These are phyloP conservation scores for Branchinecta sandiegonensis DNA, from an alignment of 2,888 invertebrate species.

Conservation along the genomic window DNA sequence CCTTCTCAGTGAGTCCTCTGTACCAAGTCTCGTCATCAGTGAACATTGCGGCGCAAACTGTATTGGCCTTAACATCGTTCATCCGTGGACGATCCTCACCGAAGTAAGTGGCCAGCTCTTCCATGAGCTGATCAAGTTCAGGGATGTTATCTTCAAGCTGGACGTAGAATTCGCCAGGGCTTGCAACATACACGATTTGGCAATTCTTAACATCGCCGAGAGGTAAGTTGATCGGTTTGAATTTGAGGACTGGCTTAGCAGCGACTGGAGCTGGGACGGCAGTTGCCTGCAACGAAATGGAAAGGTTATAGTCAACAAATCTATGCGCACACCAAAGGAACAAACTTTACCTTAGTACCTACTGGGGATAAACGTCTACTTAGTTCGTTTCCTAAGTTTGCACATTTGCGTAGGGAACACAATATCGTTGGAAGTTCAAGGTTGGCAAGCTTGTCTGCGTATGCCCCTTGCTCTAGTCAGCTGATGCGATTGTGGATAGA, in stretches of 20 bases:
- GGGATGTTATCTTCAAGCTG: constrained; percentile 19
- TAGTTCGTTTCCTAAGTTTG: no score
- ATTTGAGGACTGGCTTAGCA: background rate
- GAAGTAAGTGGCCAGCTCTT: constrained; percentile 8
- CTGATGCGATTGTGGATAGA: no score
- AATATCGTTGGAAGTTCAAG: no score
- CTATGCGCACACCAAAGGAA: no score
- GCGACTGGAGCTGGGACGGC: background rate
- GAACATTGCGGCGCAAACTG: constrained; percentile 21
- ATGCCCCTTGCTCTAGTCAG: no score
- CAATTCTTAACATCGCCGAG: constrained; percentile 13
- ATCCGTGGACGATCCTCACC: background rate
- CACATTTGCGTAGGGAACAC: no score
- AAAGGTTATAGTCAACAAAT: no score
- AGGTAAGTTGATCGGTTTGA: constrained; percentile 1
- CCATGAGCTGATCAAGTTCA: constrained; percentile 21
- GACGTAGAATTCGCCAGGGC: constrained; percentile 19
- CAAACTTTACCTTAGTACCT: no score
- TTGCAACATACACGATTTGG: constrained; percentile 21
- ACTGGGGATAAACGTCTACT: no score
- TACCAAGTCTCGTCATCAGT: constrained; percentile 21
- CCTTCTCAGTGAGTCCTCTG: constrained; percentile 17
- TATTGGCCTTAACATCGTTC: constrained; percentile 11
- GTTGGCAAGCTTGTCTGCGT: no score
- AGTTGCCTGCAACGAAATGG: background rate